A percentile compares a stretch with the other conserved stretches of the same genome.
These are phyloP conservation scores for Apamea crenata DNA, from an alignment of 2,888 invertebrate species.

Conservation along the genomic window DNA sequence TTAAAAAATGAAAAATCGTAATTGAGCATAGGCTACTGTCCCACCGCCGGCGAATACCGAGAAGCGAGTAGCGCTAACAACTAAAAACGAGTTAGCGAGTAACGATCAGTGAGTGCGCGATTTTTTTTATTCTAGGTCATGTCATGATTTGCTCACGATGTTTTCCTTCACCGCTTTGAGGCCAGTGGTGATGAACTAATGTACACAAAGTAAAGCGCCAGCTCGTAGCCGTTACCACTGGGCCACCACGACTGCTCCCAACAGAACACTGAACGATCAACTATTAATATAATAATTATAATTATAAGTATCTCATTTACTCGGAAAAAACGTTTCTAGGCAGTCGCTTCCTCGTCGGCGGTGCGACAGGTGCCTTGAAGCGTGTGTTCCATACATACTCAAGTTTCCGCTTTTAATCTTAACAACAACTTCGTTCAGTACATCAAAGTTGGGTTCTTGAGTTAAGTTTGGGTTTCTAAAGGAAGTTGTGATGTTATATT, in stretches of 20 bases:
- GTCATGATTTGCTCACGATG: not conserved
- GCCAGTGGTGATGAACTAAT: not conserved
- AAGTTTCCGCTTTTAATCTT: conserved; percentile 44
- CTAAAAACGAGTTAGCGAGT: not conserved
- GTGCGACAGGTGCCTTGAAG: not conserved
- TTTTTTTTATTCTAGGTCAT: not conserved
- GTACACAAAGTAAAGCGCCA: not conserved
- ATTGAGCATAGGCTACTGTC: not conserved
- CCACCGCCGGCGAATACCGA: not conserved
- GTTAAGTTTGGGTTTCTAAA: conserved; percentile 1
- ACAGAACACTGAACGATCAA: too few relatives aligned
- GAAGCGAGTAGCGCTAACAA: too few relatives aligned
- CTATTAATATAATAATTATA: too few relatives aligned
- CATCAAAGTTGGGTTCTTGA: conserved; percentile 28
- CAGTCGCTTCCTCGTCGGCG: too few relatives aligned
- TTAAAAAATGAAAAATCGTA: conserved; percentile 42
- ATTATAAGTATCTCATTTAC: not conserved
- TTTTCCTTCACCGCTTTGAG: not conserved
- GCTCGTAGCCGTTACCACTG: too few relatives aligned
- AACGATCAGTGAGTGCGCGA: not conserved
- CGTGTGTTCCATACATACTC: conserved; percentile 33
- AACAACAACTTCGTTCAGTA: conserved; percentile 27
- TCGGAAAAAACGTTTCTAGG: not conserved
- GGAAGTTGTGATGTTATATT: not conserved
- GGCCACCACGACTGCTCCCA: too few relatives aligned